phyloP scores from a whole-genome alignment of 2,113 vertebrate species.

The Sphyrna mokarran region DNA sequence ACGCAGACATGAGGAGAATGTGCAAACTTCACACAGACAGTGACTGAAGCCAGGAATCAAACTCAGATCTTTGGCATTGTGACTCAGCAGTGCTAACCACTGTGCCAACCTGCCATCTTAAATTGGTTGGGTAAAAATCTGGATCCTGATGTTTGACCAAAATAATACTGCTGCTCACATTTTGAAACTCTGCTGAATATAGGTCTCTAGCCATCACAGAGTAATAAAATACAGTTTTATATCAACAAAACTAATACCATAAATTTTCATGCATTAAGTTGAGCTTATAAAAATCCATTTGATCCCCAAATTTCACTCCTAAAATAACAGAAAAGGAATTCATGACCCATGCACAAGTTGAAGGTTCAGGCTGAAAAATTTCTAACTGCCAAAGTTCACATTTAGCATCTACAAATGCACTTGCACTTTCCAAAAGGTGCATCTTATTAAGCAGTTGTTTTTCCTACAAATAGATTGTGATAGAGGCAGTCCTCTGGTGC shows the following conservation, averaged over 20 bases:
- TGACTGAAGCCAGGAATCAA: too few relatives aligned
- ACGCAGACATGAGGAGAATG: too few relatives aligned
- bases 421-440: not conserved
- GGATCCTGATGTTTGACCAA: too few relatives aligned
- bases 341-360: not conserved
- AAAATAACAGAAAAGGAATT: not conserved
- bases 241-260: not conserved
- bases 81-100: too few relatives aligned
- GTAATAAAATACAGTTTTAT: not conserved
- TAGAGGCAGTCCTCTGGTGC: not conserved
- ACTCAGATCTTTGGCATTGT: too few relatives aligned
- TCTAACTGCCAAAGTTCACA: not conserved
- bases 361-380: not conserved
- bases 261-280: not conserved
- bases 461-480: not conserved
- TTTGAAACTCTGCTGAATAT: not conserved
- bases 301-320: not conserved
- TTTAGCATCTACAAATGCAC: not conserved
- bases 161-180: not conserved
- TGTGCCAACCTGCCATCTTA: too few relatives aligned
- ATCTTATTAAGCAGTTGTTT: not conserved
- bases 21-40: too few relatives aligned
- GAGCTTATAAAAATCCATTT: not conserved
- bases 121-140: too few relatives aligned
- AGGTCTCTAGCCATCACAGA: not conserved